Evolutionary conservation across 1,140 invertebrate species (phyloP).

Genomic region (Drosophila suzukii): DNA sequence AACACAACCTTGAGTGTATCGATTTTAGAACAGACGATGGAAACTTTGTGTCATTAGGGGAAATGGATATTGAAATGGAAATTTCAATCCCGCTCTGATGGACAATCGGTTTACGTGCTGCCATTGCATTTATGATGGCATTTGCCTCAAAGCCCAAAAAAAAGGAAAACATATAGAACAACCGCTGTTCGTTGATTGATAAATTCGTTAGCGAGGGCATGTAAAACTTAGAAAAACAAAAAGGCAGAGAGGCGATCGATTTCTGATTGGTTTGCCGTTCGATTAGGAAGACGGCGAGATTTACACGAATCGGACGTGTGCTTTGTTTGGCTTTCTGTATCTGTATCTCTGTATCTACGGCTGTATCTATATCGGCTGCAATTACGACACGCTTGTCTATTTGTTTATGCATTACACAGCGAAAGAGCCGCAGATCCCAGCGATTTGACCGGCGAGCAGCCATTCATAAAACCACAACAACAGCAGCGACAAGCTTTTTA

Average conservation of each 20-base stretch:
- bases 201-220: slow-evolving; percentile 71
- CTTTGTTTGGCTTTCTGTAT: slow-evolving; percentile 28
- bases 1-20: slow-evolving; percentile 20
- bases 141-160: slow-evolving; percentile 1
- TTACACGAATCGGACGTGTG: slow-evolving; percentile 39
- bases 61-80: slow-evolving; percentile 27
- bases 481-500: slow-evolving; percentile 48
- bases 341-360: too few relatives aligned
- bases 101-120: slow-evolving; percentile 44
- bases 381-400: slow-evolving; percentile 39
- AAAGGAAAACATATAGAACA: slow-evolving; percentile 9
- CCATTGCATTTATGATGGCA: slow-evolving; percentile 35
- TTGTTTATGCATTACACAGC: slow-evolving; percentile 67
- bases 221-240: slow-evolving; percentile 42
- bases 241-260: slow-evolving; percentile 23
- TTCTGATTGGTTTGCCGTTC: slow-evolving; percentile 42
- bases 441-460: slow-evolving; percentile 42
- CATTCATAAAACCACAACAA: slow-evolving; percentile 62
- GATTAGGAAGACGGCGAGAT: slow-evolving; percentile 50
- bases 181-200: slow-evolving; percentile 51
- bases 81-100: slow-evolving; percentile 23
- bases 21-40: slow-evolving; percentile 22
- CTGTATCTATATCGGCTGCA: slow-evolving; percentile 13
- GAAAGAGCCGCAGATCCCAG: slow-evolving; percentile 50
- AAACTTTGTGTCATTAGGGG: slow-evolving; percentile 29